Conservation (phyloP, 2,113 vertebrate genomes). For the Colistium nudipinnis region DNA sequence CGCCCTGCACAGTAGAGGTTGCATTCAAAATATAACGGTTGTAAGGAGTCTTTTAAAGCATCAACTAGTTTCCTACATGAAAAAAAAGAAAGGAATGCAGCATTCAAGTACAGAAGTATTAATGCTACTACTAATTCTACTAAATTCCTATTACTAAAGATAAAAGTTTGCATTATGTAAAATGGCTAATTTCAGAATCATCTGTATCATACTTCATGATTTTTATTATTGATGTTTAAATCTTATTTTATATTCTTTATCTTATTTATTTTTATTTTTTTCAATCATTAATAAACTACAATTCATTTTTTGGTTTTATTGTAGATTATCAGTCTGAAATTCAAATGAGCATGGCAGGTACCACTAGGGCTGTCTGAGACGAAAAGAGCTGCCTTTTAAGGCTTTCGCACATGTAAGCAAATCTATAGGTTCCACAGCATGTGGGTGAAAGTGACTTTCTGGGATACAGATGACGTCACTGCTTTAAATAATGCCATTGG, state of each 20-base stretch:
- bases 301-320: neutral
- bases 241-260: neutral
- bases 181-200: neutral
- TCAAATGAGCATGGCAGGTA: too few species aligned
- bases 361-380: too few species aligned
- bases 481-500: neutral
- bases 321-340: neutral
- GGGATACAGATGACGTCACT: neutral
- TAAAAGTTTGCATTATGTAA: neutral
- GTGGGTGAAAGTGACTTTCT: too few species aligned
- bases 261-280: neutral
- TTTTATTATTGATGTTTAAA: neutral
- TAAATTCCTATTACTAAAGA: too few species aligned
- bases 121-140: too few species aligned
- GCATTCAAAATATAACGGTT: slow-evolving; percentile 37
- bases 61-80: slow-evolving; percentile 20
- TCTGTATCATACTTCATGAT: neutral
- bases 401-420: too few species aligned
- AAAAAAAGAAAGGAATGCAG: neutral
- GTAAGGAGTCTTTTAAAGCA: slow-evolving; percentile 8
- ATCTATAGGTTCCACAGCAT: neutral
- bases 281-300: too few species aligned
- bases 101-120: neutral
- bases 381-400: too few species aligned
- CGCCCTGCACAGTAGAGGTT: slow-evolving; percentile 52